phyloP scores from a whole-genome alignment of 2,888 invertebrate species.

The Amblyjoppa fuscipennis region DNA sequence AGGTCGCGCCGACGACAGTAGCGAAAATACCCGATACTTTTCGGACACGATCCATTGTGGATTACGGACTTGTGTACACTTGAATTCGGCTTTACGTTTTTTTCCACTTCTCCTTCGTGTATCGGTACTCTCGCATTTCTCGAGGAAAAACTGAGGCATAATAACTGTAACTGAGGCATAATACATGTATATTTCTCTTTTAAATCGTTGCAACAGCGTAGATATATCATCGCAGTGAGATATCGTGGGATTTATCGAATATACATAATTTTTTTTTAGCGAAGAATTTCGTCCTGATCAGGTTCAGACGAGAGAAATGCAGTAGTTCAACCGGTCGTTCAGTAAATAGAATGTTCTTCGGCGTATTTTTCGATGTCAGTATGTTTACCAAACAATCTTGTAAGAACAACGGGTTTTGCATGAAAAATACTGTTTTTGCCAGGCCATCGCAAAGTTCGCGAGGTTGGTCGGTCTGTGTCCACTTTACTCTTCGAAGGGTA shows the following conservation, averaged over 20 bases:
- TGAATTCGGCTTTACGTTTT: constrained; percentile 32
- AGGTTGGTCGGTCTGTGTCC: constrained; percentile 59
- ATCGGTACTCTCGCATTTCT: constrained; percentile 17
- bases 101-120: constrained; percentile 35
- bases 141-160: constrained; percentile 7
- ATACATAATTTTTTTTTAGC: background rate
- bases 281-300: constrained; percentile 1
- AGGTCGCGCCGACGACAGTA: background rate
- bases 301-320: constrained; percentile 11
- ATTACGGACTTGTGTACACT: constrained; percentile 18
- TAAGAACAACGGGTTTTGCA: constrained; percentile 53
- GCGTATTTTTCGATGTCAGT: constrained; percentile 73
- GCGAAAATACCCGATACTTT: background rate
- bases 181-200: constrained; percentile 23
- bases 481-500: constrained; percentile 31
- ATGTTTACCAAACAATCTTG: constrained; percentile 78
- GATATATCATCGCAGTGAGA: constrained; percentile 2
- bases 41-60: background rate
- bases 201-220: constrained; percentile 30
- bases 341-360: constrained; percentile 55
- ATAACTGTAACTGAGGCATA: background rate
- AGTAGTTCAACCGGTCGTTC: constrained; percentile 34
- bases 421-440: constrained; percentile 26
- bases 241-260: constrained; percentile 7
- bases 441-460: constrained; percentile 56